phyloP scores from a whole-genome alignment of 1,140 invertebrate genomes.

The Pogonus chalceus region DNA sequence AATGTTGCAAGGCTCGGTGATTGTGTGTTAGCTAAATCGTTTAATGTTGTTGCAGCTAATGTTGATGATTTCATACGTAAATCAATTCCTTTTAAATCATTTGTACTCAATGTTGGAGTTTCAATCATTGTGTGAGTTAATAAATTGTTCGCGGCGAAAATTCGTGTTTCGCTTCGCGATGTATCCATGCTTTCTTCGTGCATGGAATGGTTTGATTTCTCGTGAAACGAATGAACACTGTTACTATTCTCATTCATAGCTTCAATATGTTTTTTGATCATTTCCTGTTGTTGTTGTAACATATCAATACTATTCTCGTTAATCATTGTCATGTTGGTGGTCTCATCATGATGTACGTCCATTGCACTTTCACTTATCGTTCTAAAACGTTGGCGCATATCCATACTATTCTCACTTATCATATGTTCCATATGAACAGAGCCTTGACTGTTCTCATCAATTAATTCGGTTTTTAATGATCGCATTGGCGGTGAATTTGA shows the following conservation, averaged over 20 bases:
- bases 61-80: slow-evolving; percentile 28
- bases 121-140: not conserved
- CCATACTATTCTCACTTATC: slow-evolving; percentile 19
- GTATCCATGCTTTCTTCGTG: not conserved
- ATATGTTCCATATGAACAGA: slow-evolving; percentile 35
- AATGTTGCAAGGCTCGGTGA: slow-evolving; percentile 40
- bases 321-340: slow-evolving; percentile 32
- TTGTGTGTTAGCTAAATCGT: slow-evolving; percentile 33
- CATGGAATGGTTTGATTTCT: not conserved
- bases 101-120: not conserved
- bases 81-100: slow-evolving; percentile 31
- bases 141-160: not conserved
- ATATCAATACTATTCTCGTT: slow-evolving; percentile 40
- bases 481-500: slow-evolving; percentile 34
- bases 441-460: slow-evolving; percentile 58
- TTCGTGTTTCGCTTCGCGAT: not conserved
- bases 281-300: slow-evolving; percentile 20
- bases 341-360: slow-evolving; percentile 33
- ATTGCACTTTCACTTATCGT: slow-evolving; percentile 33
- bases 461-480: slow-evolving; percentile 54
- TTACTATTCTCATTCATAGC: not conserved
- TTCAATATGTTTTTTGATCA: not conserved
- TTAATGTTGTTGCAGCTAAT: slow-evolving; percentile 30
- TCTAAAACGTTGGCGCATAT: slow-evolving; percentile 25
- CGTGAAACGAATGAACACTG: not conserved